A percentile compares a stretch with the other conserved stretches of the same genome.
Evolutionary conservation across 2,113 vertebrate genomes (phyloP).

Genomic region (Cryptotis parvus): DNA sequence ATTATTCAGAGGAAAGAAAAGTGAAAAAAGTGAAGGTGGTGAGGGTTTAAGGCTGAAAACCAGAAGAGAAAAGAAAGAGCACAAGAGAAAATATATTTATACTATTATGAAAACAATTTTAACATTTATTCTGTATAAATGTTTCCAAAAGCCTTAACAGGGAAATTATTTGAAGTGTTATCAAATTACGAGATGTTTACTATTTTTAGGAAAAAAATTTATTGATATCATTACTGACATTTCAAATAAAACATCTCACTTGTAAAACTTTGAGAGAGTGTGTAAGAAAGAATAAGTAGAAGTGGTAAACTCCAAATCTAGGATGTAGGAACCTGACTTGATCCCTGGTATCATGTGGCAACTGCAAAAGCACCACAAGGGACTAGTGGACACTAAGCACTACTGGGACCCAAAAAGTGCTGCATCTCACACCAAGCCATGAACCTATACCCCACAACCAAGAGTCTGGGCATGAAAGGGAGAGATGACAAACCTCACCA

Average conservation of each 20-base stretch:
- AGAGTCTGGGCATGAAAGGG: no score
- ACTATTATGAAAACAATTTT: not conserved
- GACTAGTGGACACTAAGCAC: no score
- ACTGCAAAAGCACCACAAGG: no score
- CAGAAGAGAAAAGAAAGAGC: not conserved
- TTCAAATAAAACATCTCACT: constrained; percentile 22
- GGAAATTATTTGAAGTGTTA: not conserved
- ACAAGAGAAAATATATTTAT: not conserved
- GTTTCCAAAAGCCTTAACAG: not conserved
- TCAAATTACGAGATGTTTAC: constrained; percentile 24
- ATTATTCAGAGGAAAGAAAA: constrained; percentile 43
- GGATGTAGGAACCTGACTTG: no score
- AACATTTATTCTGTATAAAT: not conserved
- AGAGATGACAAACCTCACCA: no score
- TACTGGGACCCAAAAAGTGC: no score
- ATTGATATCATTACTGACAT: not conserved
- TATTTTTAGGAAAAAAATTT: not conserved
- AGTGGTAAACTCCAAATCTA: no score
- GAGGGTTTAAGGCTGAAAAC: not conserved
- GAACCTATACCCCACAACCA: no score
- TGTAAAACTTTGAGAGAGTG: no score
- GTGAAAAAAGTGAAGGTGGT: not conserved
- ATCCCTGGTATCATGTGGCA: no score
- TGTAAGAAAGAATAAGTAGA: no score
- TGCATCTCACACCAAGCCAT: no score